Conservation (phyloP, 2,888 invertebrate species). For the Agonopterix arenella region DNA sequence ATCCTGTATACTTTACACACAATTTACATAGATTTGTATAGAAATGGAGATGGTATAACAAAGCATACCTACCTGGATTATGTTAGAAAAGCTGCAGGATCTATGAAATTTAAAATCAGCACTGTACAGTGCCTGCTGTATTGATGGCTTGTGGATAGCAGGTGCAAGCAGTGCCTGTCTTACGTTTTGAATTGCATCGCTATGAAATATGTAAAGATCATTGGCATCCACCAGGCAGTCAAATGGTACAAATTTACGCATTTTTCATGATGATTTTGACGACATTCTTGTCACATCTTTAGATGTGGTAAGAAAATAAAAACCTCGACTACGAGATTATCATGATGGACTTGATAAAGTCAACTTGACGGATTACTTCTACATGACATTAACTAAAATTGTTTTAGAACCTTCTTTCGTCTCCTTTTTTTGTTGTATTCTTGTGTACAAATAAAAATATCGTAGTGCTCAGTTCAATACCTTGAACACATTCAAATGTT, state of each 20-base stretch:
- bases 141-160: conserved; percentile 38
- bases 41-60: no score
- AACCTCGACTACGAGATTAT: no score
- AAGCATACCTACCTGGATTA: conserved; percentile 3
- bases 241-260: conserved; percentile 52
- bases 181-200: conserved; percentile 46
- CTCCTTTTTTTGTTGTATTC: no score
- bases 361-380: no score
- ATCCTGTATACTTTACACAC: no score
- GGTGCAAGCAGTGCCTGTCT: conserved; percentile 44
- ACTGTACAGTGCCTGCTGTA: conserved; percentile 46
- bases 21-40: no score
- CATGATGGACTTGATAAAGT: no score
- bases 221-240: conserved; percentile 45
- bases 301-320: background rate
- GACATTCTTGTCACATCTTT: conserved; percentile 20
- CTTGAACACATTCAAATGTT: no score
- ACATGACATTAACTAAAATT: no score
- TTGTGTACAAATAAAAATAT: no score
- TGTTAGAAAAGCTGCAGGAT: conserved; percentile 37
- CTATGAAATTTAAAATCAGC: conserved; percentile 56
- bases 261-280: conserved; percentile 38
- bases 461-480: no score
- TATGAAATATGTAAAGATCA: conserved; percentile 41
- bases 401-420: no score